Base-by-base conservation (phyloP, 2,888 invertebrate genomes). In the Heteropelma amictum region DNA sequence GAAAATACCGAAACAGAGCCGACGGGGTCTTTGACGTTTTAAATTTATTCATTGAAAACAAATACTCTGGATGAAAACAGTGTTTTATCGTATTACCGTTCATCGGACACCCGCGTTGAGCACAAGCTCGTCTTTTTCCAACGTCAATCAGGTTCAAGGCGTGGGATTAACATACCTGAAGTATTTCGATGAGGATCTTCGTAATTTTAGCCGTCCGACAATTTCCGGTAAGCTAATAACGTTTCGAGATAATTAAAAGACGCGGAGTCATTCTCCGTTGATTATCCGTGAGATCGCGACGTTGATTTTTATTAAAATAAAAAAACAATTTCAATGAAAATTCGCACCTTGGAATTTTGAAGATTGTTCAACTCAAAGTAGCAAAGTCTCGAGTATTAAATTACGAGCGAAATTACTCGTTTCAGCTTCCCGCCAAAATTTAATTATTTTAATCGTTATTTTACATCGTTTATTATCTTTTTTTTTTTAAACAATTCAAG, bases 21-120 rank as follows among this genome's bases (percentile, higher is more conserved):
- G n/a, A n/a, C n/a, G n/a, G n/a, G n/a, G n/a, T n/a, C n/a, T n/a
- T n/a, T n/a, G n/a, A n/a, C n/a, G n/a, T n/a, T n/a, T n/a, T n/a
- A n/a, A n/a, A n/a, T n/a, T n/a, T n/a, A n/a, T n/a, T n/a, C n/a
- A n/a, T n/a, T n/a, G n/a, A n/a, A n/a, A n/a, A n/a, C n/a, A n/a
- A n/a, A n/a, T n/a, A n/a, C n/a, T n/a, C n/a, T n/a, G n/a, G n/a
- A n/a, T n/a, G n/a, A n/a, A n/a, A n/a, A n/a, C n/a, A n/a, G n/a
- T n/a, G n/a, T n/a, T n/a, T n/a, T 54, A 30, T 56, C 56, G 56
- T 38, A 14, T 40, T 56, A 56, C 56, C 26, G 10, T 10, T 23
- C 54, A 38, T 38, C 38, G 23, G 54, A 54, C n/a, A 38, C 23
- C 38, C n/a, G 6, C 12, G 23, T 38, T 12, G 12, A 38, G 38